These are phyloP conservation scores for Amyelois transitella DNA, from an alignment of 1,140 invertebrate species.

Conservation along the genomic window DNA sequence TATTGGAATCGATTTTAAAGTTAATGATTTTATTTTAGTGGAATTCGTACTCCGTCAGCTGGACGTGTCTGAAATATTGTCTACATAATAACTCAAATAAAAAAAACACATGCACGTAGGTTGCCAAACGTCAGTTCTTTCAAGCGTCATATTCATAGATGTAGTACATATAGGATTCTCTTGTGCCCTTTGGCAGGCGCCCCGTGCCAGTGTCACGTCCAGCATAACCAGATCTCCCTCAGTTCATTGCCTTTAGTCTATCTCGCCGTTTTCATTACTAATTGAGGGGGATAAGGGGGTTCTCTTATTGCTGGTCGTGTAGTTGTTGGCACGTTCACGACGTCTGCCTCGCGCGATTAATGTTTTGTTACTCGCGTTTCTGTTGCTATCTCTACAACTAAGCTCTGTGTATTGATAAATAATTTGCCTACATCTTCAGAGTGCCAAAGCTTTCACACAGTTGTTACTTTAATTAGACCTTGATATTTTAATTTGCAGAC, in stretches of 20 bases:
- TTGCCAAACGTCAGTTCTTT: slow-evolving; percentile 39
- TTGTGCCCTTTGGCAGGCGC: slow-evolving; percentile 43
- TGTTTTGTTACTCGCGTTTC: slow-evolving; percentile 42
- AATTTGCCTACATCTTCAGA: slow-evolving; percentile 20
- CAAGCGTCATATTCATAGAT: slow-evolving; percentile 19
- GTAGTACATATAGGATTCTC: slow-evolving; percentile 18
- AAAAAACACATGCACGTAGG: slow-evolving; percentile 14
- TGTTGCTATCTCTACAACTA: slow-evolving; percentile 33
- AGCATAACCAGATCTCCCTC: slow-evolving; percentile 29
- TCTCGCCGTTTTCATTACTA: slow-evolving; percentile 11
- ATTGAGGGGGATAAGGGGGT: slow-evolving; percentile 23
- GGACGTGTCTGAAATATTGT: neutral
- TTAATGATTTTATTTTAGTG: neutral
- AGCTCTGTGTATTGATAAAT: slow-evolving; percentile 34
- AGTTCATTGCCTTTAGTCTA: slow-evolving; percentile 35
- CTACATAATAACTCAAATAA: slow-evolving; percentile 8
- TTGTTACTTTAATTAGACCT: slow-evolving; percentile 11
- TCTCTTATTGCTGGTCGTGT: slow-evolving; percentile 22
- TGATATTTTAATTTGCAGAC: neutral
- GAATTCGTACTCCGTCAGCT: neutral
- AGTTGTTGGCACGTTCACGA: slow-evolving; percentile 37
- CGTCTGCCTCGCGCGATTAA: slow-evolving; percentile 44
- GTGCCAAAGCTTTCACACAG: slow-evolving; percentile 8
- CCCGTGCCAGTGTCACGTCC: slow-evolving; percentile 32
- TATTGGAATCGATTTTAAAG: too few relatives aligned